A percentile compares a stretch with the other conserved stretches of the same genome.
phyloP scores from a whole-genome alignment of 1,140 invertebrate genomes.

The Fopius arisanus region DNA sequence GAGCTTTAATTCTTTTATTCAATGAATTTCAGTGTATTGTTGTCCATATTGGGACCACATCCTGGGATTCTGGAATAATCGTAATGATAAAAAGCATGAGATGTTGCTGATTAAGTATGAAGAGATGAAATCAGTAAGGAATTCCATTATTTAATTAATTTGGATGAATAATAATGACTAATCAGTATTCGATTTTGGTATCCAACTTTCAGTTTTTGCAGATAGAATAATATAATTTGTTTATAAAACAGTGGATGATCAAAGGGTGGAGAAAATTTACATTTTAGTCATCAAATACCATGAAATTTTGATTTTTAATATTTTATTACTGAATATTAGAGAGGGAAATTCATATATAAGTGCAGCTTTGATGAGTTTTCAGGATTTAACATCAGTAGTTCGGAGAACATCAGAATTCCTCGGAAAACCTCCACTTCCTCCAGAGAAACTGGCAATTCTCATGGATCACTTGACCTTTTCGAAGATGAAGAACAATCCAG shows the following conservation, averaged over 20 bases:
- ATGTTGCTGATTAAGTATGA: constrained; percentile 73
- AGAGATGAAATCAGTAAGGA: constrained; percentile 70
- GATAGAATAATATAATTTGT: no score
- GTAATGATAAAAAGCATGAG: constrained; percentile 61
- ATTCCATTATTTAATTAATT: neutral
- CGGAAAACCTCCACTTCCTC: constrained; percentile 27
- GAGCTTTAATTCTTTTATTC: no score
- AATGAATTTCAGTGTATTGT: constrained; percentile 43
- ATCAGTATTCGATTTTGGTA: no score
- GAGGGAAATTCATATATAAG: no score
- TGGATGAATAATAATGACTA: no score
- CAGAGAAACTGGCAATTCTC: neutral
- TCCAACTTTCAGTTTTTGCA: no score
- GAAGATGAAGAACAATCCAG: constrained; percentile 59
- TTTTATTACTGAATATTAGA: neutral
- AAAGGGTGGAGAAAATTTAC: no score
- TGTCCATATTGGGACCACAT: constrained; percentile 71
- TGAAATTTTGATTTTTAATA: neutral
- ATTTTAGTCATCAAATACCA: no score
- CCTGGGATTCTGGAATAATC: constrained; percentile 67
- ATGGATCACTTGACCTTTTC: constrained; percentile 42
- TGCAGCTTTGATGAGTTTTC: no score
- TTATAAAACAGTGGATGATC: no score
- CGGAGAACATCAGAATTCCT: constrained; percentile 33
- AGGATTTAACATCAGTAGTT: constrained; percentile 32